phyloP scores from a whole-genome alignment of 2,797 vertebrate species.

The Ficedula albicollis region DNA sequence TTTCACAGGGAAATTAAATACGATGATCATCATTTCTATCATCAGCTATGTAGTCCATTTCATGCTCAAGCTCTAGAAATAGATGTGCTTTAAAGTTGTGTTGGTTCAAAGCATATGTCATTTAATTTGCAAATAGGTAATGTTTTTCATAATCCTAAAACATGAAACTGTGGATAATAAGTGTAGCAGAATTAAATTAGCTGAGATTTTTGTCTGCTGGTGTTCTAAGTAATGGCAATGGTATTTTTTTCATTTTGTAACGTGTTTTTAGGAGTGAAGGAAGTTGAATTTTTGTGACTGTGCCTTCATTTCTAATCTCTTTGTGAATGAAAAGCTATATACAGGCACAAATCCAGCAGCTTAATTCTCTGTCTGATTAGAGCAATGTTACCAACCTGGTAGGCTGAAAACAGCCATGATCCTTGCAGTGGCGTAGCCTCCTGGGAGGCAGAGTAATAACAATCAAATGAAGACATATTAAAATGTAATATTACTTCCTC shows the following conservation, averaged over 20 bases:
- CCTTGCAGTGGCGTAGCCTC: slow-evolving; percentile 52
- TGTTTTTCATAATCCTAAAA: not conserved
- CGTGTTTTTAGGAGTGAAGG: not conserved
- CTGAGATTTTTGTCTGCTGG: not conserved
- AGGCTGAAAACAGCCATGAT: slow-evolving; percentile 75
- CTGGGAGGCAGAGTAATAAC: slow-evolving; percentile 66
- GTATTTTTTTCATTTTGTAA: slow-evolving; percentile 27
- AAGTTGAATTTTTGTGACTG: slow-evolving; percentile 71
- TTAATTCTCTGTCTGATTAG: slow-evolving; percentile 85
- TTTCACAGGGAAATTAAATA: not conserved
- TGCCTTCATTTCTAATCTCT: slow-evolving; percentile 57
- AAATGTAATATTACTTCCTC: slow-evolving; percentile 71
- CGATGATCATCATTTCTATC: not conserved
- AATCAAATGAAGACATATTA: slow-evolving; percentile 73
- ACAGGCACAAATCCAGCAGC: slow-evolving; percentile 78
- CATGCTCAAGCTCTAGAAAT: not conserved
- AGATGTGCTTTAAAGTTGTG: not conserved
- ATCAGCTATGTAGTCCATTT: not conserved
- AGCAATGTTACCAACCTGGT: slow-evolving; percentile 83
- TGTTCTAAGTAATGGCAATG: not conserved
- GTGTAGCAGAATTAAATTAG: not conserved
- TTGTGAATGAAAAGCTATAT: slow-evolving; percentile 75
- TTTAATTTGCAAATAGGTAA: slow-evolving; percentile 16
- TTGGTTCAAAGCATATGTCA: not conserved
- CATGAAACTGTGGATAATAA: not conserved